Percentiles rank a stretch among this genome's conserved stretches.
Evolutionary conservation across 2,113 vertebrate genomes (phyloP).

Genomic region (Cariama cristata): DNA sequence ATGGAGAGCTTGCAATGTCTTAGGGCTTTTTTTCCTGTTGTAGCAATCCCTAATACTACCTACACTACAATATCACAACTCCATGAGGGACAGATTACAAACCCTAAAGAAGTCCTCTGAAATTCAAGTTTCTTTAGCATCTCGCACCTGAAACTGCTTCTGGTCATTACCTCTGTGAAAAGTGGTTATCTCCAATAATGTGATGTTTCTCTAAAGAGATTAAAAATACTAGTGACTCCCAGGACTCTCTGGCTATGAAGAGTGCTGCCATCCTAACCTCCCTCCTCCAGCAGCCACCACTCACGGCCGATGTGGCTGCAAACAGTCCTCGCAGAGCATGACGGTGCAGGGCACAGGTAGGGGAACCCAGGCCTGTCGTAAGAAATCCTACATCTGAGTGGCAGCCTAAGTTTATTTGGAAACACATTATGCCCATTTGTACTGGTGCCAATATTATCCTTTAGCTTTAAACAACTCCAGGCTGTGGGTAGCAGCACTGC

Average conservation of each 20-base stretch:
- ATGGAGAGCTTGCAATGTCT: neutral
- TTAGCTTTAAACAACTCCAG: neutral
- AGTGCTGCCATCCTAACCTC: neutral
- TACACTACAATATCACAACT: neutral
- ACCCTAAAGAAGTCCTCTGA: neutral
- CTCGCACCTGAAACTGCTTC: neutral
- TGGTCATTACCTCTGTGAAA: neutral
- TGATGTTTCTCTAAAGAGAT: neutral
- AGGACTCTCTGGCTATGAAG: neutral
- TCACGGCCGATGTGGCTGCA: fast-evolving
- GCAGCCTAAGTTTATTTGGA: neutral
- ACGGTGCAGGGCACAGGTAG: fast-evolving
- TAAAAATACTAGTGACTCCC: neutral
- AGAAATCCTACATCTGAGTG: neutral
- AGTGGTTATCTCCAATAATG: neutral
- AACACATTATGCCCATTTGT: neutral
- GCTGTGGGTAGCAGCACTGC: neutral
- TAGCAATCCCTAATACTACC: neutral
- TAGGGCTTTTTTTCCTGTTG: neutral
- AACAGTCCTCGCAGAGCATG: neutral
- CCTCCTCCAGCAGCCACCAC: neutral
- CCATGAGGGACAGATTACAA: neutral
- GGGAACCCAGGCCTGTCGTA: neutral
- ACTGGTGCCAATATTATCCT: neutral
- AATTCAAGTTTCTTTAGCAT: neutral